Percentiles rank a stretch among this genome's conserved stretches.
phyloP scores from a whole-genome alignment of 2,888 invertebrate species.

The Ormia ochracea region DNA sequence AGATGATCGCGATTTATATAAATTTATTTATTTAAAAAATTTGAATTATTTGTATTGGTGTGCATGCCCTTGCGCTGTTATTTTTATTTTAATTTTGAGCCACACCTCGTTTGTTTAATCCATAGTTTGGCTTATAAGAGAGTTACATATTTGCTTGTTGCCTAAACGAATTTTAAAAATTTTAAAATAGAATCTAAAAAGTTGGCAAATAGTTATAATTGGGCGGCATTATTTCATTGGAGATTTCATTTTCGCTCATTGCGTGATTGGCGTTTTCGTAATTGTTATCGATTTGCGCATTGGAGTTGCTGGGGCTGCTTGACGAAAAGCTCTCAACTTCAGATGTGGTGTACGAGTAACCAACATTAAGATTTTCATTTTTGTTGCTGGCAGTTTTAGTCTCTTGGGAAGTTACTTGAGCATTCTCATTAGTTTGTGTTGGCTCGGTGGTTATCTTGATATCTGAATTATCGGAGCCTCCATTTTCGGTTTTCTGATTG shows the following conservation, averaged over 20 bases:
- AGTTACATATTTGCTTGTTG: neutral
- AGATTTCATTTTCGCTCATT: conserved; percentile 48
- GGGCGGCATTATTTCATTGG: conserved; percentile 9
- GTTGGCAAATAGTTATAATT: conserved; percentile 49
- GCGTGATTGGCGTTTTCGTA: neutral
- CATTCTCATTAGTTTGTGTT: neutral
- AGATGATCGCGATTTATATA: neutral
- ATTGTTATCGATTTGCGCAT: neutral
- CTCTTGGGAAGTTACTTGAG: neutral
- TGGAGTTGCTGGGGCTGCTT: neutral
- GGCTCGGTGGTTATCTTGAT: neutral
- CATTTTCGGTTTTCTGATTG: neutral
- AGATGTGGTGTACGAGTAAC: neutral
- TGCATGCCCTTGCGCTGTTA: neutral
- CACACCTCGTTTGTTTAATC: conserved; percentile 3
- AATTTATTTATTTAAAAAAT: neutral
- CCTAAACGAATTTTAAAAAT: neutral
- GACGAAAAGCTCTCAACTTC: neutral
- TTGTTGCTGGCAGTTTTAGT: neutral
- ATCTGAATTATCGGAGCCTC: neutral
- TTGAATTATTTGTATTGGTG: neutral
- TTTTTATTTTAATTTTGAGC: neutral
- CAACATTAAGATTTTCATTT: neutral
- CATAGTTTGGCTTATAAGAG: neutral
- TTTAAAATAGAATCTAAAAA: neutral